These are phyloP conservation scores for Heloderma charlesbogerti DNA, from an alignment of 2,113 vertebrate species.

Conservation along the genomic window DNA sequence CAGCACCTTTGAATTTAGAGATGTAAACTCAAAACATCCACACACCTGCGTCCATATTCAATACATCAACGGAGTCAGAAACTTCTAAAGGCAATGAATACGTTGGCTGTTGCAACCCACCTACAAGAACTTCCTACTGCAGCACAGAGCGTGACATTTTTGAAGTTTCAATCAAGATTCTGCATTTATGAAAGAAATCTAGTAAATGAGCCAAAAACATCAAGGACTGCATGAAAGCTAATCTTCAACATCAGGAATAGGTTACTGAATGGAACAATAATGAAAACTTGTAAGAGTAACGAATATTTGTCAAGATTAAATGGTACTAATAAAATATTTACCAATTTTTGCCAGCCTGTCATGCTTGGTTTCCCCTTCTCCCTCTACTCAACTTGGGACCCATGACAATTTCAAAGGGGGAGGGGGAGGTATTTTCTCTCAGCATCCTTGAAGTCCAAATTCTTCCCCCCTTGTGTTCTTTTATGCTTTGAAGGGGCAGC, in stretches of 20 bases:
- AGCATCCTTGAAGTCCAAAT: not conserved
- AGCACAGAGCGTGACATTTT: conserved; percentile 66
- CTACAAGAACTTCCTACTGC: conserved; percentile 41
- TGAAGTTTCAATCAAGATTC: conserved; percentile 71
- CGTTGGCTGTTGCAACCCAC: conserved; percentile 34
- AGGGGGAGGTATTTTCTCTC: not conserved
- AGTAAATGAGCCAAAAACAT: conserved; percentile 74
- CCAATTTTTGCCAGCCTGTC: conserved; percentile 44
- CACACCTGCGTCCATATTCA: conserved; percentile 45
- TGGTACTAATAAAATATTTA: conserved; percentile 57
- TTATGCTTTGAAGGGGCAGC: not conserved
- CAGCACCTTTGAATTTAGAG: conserved; percentile 18
- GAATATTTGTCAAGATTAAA: conserved; percentile 58
- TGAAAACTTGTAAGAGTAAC: conserved; percentile 60
- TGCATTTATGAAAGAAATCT: conserved; percentile 59
- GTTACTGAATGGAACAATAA: conserved; percentile 75
- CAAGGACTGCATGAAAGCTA: conserved; percentile 66
- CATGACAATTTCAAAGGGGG: not conserved
- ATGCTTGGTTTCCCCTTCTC: not conserved
- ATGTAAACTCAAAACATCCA: conserved; percentile 46
- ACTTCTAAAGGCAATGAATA: conserved; percentile 45
- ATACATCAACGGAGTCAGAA: conserved; percentile 38
- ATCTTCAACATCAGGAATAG: conserved; percentile 62
- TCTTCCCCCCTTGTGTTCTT: not conserved
- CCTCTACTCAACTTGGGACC: not conserved